Base-by-base conservation (phyloP, 1,140 invertebrate genomes). In the Hyphantria cunea region DNA sequence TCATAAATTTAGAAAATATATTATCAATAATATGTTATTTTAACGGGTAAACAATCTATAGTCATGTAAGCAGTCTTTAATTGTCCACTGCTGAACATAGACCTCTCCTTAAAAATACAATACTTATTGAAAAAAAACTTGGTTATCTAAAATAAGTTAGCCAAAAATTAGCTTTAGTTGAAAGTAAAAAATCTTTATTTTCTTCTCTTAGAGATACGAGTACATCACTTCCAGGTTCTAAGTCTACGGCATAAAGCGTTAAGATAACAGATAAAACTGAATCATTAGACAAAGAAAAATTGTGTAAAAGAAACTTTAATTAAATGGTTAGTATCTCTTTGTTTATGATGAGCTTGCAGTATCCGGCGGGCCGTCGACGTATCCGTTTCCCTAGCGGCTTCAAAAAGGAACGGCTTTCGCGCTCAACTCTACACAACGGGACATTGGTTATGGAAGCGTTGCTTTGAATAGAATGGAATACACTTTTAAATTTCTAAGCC, bases 251-350 rank as follows among this genome's bases (percentile, higher is more conserved):
- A 55, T 59, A 42, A 49, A 25, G 45, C 44, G 66, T 68, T 54
- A 70, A 80, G 74, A 80, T 85, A 81, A 74, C 58, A 78, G 70
- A 80, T 80, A 80, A 76, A 72, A 75, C 69, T 74, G 71, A 69
- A 51, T 56, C 66, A 64, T 51, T 67, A 69, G 53, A 72, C 54
- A 75, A 79, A 78, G 76, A 70, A 72, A 70, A 72, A 70, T 64
- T 68, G 59, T 70, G 72, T 73, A 77, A 81, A 80, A 83, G 77
- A 84, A 85, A 88, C 74, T 88, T 88, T 86, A 88, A 88, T 86
- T 82, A 88, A 88, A 80, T 76, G 68, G 58, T 78, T 71, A 66
- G 74, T 53, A 72, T 63, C 44, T 52, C 48, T 64, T 70, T 71
- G 64, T 74, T 76, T 76, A 70, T 68, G 69, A 71, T 17, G 54